Conservation (phyloP, 2,888 invertebrate species). For the Zhengitettix transpicula region DNA sequence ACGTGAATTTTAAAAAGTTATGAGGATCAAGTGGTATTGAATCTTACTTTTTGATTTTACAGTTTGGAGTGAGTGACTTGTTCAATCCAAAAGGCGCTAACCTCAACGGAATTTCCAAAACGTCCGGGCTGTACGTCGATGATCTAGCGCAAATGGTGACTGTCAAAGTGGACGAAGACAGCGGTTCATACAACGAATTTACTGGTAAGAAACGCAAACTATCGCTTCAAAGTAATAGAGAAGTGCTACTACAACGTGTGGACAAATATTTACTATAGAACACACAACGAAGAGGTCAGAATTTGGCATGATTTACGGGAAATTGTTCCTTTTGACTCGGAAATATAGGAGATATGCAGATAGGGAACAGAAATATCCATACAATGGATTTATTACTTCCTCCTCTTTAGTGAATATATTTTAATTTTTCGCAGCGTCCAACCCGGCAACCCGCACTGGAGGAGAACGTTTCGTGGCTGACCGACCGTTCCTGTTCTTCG, state of each 20-base stretch:
- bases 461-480: constrained; percentile 16
- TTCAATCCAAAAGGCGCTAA: constrained; percentile 39
- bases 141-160: constrained; percentile 49
- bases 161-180: constrained; percentile 41
- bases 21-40: not conserved
- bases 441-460: no score
- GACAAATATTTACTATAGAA: no score
- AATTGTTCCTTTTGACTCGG: no score
- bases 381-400: no score
- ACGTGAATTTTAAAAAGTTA: no score
- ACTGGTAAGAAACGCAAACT: constrained; percentile 25
- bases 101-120: constrained; percentile 37
- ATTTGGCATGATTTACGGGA: no score
- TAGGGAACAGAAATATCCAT: no score
- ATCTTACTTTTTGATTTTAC: constrained; percentile 15
- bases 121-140: constrained; percentile 44
- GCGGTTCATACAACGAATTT: constrained; percentile 30
- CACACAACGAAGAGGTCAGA: no score
- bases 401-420: no score
- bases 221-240: constrained; percentile 12
- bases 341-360: no score
- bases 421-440: no score
- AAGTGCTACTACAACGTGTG: no score
- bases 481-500: constrained; percentile 19
- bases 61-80: constrained; percentile 40